Evolutionary conservation across 2,113 vertebrate genomes (phyloP).

Genomic region (Micromys minutus): DNA sequence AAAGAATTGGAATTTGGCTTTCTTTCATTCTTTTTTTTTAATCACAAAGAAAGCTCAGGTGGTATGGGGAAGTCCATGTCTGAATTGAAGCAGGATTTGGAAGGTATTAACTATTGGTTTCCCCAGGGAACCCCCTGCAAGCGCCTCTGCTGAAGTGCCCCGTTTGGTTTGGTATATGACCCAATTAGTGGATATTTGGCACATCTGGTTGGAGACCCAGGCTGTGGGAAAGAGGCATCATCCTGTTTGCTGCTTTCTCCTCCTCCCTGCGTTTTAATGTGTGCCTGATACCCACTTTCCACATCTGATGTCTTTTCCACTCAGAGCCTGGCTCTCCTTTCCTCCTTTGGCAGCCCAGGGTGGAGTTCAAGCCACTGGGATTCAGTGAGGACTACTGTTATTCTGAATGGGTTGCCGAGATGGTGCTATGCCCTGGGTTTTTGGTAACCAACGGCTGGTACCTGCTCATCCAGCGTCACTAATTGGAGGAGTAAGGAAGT

Average conservation of each 20-base stretch:
- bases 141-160: neutral
- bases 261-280: neutral
- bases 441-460: neutral
- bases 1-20: neutral
- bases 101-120: neutral
- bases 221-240: neutral
- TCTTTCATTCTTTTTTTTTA: neutral
- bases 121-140: no score
- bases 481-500: neutral
- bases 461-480: neutral
- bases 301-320: neutral
- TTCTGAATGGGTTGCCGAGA: neutral
- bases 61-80: neutral
- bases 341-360: neutral
- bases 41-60: neutral
- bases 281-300: neutral
- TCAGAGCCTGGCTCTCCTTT: neutral
- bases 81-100: neutral
- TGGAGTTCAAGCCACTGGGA: neutral
- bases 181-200: accelerated
- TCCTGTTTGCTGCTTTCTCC: neutral
- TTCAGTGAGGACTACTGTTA: neutral
- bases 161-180: neutral
- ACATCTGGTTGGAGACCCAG: neutral
- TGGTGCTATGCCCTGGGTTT: neutral